A percentile compares a stretch with the other conserved stretches of the same genome.
Conservation (phyloP, 35 echinoderm and acorn worm species). For the Stichopus chloronotus region DNA sequence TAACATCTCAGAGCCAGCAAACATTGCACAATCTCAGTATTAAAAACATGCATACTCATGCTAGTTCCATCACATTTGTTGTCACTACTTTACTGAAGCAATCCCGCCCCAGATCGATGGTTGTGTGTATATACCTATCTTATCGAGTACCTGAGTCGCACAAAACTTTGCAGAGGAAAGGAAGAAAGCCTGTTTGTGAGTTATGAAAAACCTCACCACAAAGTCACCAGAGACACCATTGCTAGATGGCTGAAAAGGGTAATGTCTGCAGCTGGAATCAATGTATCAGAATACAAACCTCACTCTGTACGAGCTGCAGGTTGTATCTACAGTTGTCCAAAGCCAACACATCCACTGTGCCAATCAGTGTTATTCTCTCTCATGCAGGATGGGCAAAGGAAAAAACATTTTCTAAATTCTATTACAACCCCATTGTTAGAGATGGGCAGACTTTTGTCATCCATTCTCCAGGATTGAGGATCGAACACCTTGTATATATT, state of each 20-base stretch:
- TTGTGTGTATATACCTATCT: conserved; percentile 2
- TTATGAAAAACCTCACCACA: conserved; percentile 25
- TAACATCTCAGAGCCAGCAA: conserved; percentile 2
- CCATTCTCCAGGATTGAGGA: conserved; percentile 4
- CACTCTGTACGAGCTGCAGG: conserved; percentile 13
- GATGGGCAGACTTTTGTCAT: background rate
- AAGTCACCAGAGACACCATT: conserved; percentile 4
- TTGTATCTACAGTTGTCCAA: background rate
- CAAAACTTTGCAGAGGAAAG: conserved; percentile 27
- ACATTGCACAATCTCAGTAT: too few species aligned
- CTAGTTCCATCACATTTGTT: background rate
- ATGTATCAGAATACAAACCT: conserved; percentile 24
- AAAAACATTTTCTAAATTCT: background rate
- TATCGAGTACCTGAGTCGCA: conserved; percentile 19
- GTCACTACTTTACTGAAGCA: background rate
- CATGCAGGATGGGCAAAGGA: background rate
- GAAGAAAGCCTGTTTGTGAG: conserved; percentile 15
- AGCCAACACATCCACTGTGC: background rate
- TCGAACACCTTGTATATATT: background rate
- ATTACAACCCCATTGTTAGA: conserved; percentile 1
- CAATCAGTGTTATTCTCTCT: conserved; percentile 22
- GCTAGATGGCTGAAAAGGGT: conserved; percentile 7
- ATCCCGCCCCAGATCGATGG: background rate
- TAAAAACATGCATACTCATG: background rate
- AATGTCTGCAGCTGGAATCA: background rate